A percentile compares a stretch with the other conserved stretches of the same genome.
These are phyloP conservation scores for Podilymbus podiceps DNA, from an alignment of 2,113 vertebrate species.

Conservation along the genomic window DNA sequence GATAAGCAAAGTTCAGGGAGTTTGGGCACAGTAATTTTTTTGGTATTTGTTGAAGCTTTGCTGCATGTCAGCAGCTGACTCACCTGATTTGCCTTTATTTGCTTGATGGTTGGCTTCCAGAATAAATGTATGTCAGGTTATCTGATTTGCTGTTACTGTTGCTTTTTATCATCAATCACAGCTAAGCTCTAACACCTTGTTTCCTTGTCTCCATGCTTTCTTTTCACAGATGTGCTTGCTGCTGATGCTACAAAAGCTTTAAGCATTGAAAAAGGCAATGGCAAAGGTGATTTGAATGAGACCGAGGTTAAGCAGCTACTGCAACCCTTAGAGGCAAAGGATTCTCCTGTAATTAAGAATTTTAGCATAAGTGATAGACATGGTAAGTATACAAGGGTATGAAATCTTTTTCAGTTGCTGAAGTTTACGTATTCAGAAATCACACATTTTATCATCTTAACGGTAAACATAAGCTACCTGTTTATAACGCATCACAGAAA, in stretches of 20 bases:
- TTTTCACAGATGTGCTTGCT: constrained; percentile 24
- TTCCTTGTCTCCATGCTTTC: constrained; percentile 6
- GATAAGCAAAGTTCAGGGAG: neutral
- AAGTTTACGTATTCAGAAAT: neutral
- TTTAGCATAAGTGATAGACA: constrained; percentile 4
- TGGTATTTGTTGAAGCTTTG: neutral
- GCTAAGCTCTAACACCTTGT: neutral
- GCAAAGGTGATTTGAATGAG: constrained; percentile 20
- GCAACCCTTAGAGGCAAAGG: neutral
- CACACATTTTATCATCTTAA: neutral
- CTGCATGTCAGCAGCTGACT: neutral
- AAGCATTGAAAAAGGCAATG: neutral
- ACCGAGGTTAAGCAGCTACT: neutral
- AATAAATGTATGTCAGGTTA: neutral
- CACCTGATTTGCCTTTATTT: constrained; percentile 6
- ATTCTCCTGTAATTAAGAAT: constrained; percentile 8
- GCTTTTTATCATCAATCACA: constrained; percentile 42
- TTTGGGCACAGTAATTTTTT: neutral
- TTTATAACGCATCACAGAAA: neutral
- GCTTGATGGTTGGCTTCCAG: neutral
- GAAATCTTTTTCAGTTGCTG: neutral
- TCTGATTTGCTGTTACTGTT: constrained; percentile 31
- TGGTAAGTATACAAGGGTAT: neutral
- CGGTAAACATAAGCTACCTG: neutral
- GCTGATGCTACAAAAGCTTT: constrained; percentile 4